Evolutionary conservation across 1,140 invertebrate species (phyloP), one percentile per base, ranked within the genome.

Genomic region (Hycleus phaleratus): DNA sequence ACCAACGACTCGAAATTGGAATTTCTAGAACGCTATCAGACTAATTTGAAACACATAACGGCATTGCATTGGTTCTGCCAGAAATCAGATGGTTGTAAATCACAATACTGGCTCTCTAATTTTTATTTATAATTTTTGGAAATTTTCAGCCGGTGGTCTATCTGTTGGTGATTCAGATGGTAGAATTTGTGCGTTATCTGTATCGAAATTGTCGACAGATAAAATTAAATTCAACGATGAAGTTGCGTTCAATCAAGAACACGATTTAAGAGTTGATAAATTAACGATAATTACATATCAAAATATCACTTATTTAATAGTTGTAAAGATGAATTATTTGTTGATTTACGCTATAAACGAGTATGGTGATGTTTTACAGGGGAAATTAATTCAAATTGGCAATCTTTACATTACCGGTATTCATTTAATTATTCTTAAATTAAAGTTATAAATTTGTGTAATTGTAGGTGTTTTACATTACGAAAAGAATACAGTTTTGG

Each of bases 351-450:
- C 32, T 12, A 47, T 50, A n/a, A 52, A 52, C 47, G 24, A 45
- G 6, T 48, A 38, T 40, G 44, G 46, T 3, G 26, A 52, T n/a
- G 44, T 47, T 24, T 18, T 47, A 25, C 25, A 38, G 46, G 42
- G 39, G 18, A 59, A 59, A 42, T 10, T 47, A n/a, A 32, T 47
- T 7, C 42, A 59, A 26, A 44, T 53, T n/a, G 49, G 49, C 18
- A 59, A 59, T 52, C 25, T 59, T n/a, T 52, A 59, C 26, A 53
- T 59, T 10, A 49, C 57, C 10, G 57, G 57, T 59, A 49, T 49
- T 47, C n/a, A 25, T 47, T 42, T 39, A 39, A 47, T 40, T 25
- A 3, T 48, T 48, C 12, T 42, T 24, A 25, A 10, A 7, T 39
- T 10, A 2, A 43, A 38, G 10, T 39, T 38, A 2, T 39, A 10